These are phyloP conservation scores for Megastigmus dorsalis DNA, from an alignment of 2,888 invertebrate species.

Conservation along the genomic window DNA sequence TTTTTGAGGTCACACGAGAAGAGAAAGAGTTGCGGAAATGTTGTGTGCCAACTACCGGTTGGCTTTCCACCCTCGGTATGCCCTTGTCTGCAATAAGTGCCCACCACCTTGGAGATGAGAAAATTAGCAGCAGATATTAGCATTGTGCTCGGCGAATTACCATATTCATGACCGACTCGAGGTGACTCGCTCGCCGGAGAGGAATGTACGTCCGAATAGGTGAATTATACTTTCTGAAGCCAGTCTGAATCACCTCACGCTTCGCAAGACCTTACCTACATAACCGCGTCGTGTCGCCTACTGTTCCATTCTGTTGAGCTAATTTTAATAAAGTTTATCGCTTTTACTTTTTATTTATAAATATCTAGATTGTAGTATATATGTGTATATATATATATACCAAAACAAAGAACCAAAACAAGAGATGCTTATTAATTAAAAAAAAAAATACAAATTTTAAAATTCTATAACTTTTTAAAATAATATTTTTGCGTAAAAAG, in stretches of 20 bases:
- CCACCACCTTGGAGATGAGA: constrained; percentile 49
- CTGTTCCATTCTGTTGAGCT: background rate
- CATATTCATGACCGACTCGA: constrained; percentile 57
- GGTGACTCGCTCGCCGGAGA: constrained; percentile 39
- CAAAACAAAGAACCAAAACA: background rate
- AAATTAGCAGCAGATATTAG: constrained; percentile 57
- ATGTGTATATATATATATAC: too few relatives aligned
- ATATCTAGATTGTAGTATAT: too few relatives aligned
- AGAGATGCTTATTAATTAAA: background rate
- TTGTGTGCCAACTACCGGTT: constrained; percentile 3
- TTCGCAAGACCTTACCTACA: constrained; percentile 49
- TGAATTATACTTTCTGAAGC: constrained; percentile 58
- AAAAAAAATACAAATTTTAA: too few relatives aligned
- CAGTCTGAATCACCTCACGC: constrained; percentile 55
- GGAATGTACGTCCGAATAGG: constrained; percentile 56
- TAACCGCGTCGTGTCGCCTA: background rate
- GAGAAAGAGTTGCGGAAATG: background rate
- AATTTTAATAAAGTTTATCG: too few relatives aligned
- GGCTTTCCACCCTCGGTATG: background rate
- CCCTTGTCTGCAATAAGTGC: constrained; percentile 1
- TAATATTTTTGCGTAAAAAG: too few relatives aligned
- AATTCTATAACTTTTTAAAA: too few relatives aligned
- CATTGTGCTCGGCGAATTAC: constrained; percentile 56
- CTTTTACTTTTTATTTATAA: too few relatives aligned
- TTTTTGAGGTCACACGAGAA: background rate